A percentile compares a stretch with the other conserved stretches of the same genome.
phyloP scores from a whole-genome alignment of 1,140 invertebrate species.

The Monochamus saltuarius region DNA sequence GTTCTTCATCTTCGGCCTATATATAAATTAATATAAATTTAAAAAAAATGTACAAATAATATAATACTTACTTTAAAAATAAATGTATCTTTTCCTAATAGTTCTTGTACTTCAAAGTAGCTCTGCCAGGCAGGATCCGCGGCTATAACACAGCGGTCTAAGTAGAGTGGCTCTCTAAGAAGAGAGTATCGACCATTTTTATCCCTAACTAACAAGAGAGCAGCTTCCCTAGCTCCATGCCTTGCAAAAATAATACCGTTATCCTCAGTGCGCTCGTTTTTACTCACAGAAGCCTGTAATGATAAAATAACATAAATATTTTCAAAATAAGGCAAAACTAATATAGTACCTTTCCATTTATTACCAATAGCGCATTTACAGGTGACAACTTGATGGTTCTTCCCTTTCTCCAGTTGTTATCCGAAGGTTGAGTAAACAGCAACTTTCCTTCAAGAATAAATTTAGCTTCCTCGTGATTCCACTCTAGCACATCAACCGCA shows the following conservation, averaged over 20 bases:
- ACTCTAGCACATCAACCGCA: conserved; percentile 88
- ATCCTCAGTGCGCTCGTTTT: conserved; percentile 45
- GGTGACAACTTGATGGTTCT: conserved; percentile 84
- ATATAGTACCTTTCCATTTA: conserved; percentile 80
- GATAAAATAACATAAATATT: not conserved
- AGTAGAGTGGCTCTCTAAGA: conserved; percentile 82
- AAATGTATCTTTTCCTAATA: conserved; percentile 88
- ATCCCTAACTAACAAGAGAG: conserved; percentile 84
- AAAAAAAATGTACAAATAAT: not conserved
- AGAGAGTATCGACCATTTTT: conserved; percentile 86
- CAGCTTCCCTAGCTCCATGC: conserved; percentile 79
- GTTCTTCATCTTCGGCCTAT: conserved; percentile 85
- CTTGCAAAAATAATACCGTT: conserved; percentile 59
- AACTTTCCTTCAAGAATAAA: conserved; percentile 86
- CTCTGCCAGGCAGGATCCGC: conserved; percentile 84
- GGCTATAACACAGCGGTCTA: conserved; percentile 88
- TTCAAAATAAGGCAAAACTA: not conserved
- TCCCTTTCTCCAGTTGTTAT: conserved; percentile 86
- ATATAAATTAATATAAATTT: too few relatives aligned
- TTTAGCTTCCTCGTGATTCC: conserved; percentile 87
- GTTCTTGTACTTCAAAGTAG: conserved; percentile 94
- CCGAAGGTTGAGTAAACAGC: conserved; percentile 81
- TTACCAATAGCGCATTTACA: conserved; percentile 84
- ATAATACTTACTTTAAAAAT: conserved; percentile 85
- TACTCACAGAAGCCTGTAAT: not conserved